Base-by-base conservation (phyloP, 2,888 invertebrate species). In the Diloba caeruleocephala region DNA sequence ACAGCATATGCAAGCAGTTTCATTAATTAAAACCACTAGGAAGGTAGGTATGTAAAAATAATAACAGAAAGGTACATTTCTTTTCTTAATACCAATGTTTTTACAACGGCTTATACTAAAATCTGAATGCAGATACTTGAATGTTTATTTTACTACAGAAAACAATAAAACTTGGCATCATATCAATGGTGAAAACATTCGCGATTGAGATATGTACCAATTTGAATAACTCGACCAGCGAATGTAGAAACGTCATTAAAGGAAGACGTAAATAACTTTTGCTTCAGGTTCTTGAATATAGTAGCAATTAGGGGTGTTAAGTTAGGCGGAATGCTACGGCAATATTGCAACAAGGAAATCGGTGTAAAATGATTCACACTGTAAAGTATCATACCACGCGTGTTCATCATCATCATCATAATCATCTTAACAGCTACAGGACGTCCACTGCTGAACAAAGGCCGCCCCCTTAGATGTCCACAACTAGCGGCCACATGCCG, bases 281-380 rank as follows among this genome's bases (percentile, higher is more conserved):
- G 62, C 56, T 76, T 67, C 66, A 72, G 66, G 62, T 75, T 74
- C 63, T 52, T 63, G 49, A 57, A 55, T 70, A 66, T 71, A 80
- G 71, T 71, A 70, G 71, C 74, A 79, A 79, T 78, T 76, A 71
- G 54, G 33, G 75, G 58, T 84, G 72, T 81, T 80, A 80, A 79
- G 71, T 83, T 84, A 85, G 62, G 63, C 72, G 88, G 88, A 86
- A 78, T 82, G 82, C 82, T 79, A 84, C 67, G 74, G 81, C 78
- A 82, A 86, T 87, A 87, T 84, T 83, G 84, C 82, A 82, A 82
- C 68, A 83, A 81, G 78, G 70, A 85, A 85, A 83, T 76, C n/a
- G n/a, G n/a, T n/a, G n/a, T n/a, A n/a, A n/a, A n/a, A n/a, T n/a
- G n/a, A n/a, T n/a, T n/a, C n/a, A n/a, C n/a, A n/a, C n/a, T n/a